Base-by-base conservation (phyloP, 1,140 invertebrate genomes). In the Halictus rubicundus region DNA sequence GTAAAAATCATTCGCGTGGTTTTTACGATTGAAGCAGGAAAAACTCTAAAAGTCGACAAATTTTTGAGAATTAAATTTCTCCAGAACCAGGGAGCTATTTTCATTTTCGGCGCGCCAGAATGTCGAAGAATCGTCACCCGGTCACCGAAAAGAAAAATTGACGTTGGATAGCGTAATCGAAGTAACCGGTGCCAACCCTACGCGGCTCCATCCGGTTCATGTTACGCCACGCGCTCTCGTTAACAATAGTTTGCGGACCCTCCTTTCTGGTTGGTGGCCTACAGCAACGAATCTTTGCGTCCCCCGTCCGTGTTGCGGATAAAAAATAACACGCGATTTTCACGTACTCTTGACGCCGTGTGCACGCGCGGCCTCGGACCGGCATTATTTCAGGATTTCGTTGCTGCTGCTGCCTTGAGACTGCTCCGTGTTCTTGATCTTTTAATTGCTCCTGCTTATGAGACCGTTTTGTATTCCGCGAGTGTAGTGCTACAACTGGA, bases 171-270 rank as follows among this genome's bases (percentile, higher is more conserved):
- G 10, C 14, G 42, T 46, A 12, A 46, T 12, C 32, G 61, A 83
- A 78, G 83, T 87, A 82, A 83, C 70, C 54, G 52, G 78, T 68
- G 49, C 63, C 78, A 79, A 23, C 78, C 71, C 64, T 9, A 60
- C 71, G 78, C 27, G 54, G 71, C 78, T 52, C 60, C 78, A 61
- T 79, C 78, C 78, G 70, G 78, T 78, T 64, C 60, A 32, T 64
- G 76, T 79, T 73, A 68, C 82, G 81, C 87, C 86, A 89, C 84
- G 87, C 86, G 86, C 83, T 86, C 83, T 88, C 88, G 87, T 90
- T 90, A 88, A 88, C 84, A 85, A 88, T 87, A 68, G 68, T 80
- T 65, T 23, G 25, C 42, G 27, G 75, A 68, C 59, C 64, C 76
- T 69, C 52, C 46, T 74, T 75, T 74, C 70, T 65, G 75, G 57